Percentiles rank a stretch among this genome's conserved stretches.
Conservation (phyloP, 2,888 invertebrate species). For the Eristalis arbustorum region DNA sequence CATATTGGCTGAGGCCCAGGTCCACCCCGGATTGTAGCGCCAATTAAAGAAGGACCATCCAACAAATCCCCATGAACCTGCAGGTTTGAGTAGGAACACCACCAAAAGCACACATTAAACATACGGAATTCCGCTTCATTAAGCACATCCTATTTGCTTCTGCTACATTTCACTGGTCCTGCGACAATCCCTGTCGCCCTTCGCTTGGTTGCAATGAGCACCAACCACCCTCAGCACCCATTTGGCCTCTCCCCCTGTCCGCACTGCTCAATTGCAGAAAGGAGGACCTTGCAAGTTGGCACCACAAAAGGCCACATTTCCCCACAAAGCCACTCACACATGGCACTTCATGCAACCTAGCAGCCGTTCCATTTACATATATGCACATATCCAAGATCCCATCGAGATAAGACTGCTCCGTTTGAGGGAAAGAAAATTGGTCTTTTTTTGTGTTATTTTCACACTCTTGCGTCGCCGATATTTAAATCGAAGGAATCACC, state of each 20-base stretch:
- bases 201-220: not conserved
- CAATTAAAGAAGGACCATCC: too few species aligned
- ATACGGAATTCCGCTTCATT: not conserved
- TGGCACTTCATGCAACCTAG: constrained; percentile 11
- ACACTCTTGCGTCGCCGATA: not conserved
- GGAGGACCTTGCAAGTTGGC: constrained; percentile 15
- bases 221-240: not conserved
- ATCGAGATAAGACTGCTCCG: constrained; percentile 48
- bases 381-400: constrained; percentile 34
- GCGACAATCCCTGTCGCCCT: not conserved
- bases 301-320: constrained; percentile 22
- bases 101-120: too few species aligned
- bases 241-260: too few species aligned
- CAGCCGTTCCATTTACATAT: constrained; percentile 1
- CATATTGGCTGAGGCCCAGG: too few species aligned
- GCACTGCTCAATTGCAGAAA: not conserved
- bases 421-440: constrained; percentile 34
- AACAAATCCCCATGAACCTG: too few species aligned
- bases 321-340: not conserved
- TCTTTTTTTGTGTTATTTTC: not conserved
- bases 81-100: too few species aligned
- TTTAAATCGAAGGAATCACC: not conserved
- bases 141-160: not conserved
- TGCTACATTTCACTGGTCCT: not conserved
- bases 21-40: too few species aligned